Evolutionary conservation across 1,140 invertebrate genomes (phyloP).

Genomic region (Drosophila kikkawai): DNA sequence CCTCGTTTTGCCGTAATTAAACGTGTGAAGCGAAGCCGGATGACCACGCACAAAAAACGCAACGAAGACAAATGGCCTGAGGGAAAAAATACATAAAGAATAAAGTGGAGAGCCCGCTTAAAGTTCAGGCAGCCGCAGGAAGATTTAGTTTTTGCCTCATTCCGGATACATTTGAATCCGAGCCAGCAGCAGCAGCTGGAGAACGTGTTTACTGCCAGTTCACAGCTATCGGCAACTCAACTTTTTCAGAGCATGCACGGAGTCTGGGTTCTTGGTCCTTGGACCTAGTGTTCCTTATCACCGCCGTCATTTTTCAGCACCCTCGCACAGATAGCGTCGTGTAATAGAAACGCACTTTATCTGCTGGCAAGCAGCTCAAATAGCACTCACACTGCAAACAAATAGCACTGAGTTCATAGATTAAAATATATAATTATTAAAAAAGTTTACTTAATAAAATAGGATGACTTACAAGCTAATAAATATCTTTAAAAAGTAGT

Average conservation of each 20-base stretch:
- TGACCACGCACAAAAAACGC: slow-evolving; percentile 40
- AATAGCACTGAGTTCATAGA: too few relatives aligned
- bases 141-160: slow-evolving; percentile 20
- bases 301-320: slow-evolving; percentile 42
- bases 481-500: too few relatives aligned
- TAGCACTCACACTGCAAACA: slow-evolving; percentile 5
- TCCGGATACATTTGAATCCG: slow-evolving; percentile 41
- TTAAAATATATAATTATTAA: too few relatives aligned
- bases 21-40: slow-evolving; percentile 42
- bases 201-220: slow-evolving; percentile 42
- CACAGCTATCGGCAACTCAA: slow-evolving; percentile 30
- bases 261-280: slow-evolving; percentile 10
- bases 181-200: slow-evolving; percentile 41
- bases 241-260: slow-evolving; percentile 12
- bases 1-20: slow-evolving; percentile 46
- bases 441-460: neutral
- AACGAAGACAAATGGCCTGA: slow-evolving; percentile 56
- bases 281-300: slow-evolving; percentile 32
- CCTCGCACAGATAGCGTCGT: slow-evolving; percentile 38
- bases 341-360: slow-evolving; percentile 52
- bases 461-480: neutral
- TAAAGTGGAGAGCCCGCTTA: slow-evolving; percentile 20
- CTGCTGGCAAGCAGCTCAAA: slow-evolving; percentile 44
- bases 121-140: slow-evolving; percentile 35
- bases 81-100: slow-evolving; percentile 15